A percentile compares a stretch with the other conserved stretches of the same genome.
Conservation (phyloP, 2,888 invertebrate genomes). For the Phania funesta region DNA sequence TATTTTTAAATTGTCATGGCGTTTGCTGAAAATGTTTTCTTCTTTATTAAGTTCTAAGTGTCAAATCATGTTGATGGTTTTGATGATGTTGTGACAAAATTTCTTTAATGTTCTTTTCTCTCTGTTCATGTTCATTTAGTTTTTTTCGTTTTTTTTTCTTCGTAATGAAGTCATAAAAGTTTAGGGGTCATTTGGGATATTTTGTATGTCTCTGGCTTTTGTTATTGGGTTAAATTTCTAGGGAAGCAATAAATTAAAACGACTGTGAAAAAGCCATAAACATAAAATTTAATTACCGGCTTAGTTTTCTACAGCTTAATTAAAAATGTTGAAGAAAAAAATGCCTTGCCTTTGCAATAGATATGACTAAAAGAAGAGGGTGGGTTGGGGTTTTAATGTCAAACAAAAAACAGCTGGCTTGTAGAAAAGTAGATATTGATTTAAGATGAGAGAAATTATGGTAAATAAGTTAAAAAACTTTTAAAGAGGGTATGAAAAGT, state of each 20-base stretch:
- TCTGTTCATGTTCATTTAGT: constrained; percentile 11
- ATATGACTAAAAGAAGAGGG: neutral
- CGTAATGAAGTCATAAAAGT: constrained; percentile 29
- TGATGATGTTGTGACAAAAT: constrained; percentile 19
- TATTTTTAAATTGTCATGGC: neutral
- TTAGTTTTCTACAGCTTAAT: constrained; percentile 40
- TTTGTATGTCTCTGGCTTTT: neutral
- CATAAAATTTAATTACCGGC: constrained; percentile 45
- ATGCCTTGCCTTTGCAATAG: neutral
- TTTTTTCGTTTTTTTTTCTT: neutral
- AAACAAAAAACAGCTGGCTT: neutral
- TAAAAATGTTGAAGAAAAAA: constrained; percentile 32
- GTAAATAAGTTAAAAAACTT: neutral
- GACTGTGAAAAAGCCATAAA: constrained; percentile 13
- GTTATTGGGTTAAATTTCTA: constrained; percentile 39
- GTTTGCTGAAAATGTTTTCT: neutral
- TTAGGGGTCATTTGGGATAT: constrained; percentile 49
- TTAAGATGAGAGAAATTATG: neutral
- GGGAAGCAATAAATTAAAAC: constrained; percentile 32
- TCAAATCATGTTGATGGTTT: neutral
- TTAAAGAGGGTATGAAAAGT: neutral
- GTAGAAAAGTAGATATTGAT: neutral
- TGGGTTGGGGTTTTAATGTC: neutral
- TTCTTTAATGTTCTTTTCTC: neutral
- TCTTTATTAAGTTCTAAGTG: neutral